These are phyloP conservation scores for Syrrhaptes paradoxus DNA, from an alignment of 2,113 vertebrate genomes.

Conservation along the genomic window DNA sequence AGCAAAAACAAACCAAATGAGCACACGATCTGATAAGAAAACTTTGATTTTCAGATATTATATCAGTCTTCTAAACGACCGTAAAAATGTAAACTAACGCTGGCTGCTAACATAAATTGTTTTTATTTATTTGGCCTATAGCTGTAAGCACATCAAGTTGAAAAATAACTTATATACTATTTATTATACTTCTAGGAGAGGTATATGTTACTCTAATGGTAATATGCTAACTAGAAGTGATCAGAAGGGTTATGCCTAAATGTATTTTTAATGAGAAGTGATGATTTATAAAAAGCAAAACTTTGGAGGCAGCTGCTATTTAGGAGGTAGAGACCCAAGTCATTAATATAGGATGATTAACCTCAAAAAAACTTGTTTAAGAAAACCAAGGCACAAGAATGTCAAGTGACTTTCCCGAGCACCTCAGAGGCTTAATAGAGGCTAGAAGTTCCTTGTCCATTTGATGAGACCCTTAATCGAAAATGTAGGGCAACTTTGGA, in stretches of 20 bases:
- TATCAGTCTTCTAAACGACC: neutral
- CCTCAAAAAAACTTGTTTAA: neutral
- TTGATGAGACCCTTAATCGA: neutral
- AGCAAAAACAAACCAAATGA: slow-evolving; percentile 47
- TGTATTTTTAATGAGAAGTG: neutral
- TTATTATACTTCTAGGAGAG: neutral
- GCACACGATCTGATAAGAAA: neutral
- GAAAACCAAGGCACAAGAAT: neutral
- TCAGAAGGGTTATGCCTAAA: neutral
- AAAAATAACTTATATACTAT: neutral
- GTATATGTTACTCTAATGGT: neutral
- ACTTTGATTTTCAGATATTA: neutral
- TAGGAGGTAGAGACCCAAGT: neutral
- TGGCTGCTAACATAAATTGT: neutral
- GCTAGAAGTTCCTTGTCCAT: neutral
- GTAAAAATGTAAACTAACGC: neutral
- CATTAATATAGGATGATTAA: neutral
- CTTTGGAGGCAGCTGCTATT: neutral
- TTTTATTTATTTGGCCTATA: neutral
- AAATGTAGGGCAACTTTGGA: neutral
- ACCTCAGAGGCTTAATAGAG: neutral
- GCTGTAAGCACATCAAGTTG: neutral
- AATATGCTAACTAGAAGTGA: neutral
- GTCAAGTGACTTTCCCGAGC: neutral
- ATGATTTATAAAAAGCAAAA: neutral